A percentile compares a stretch with the other conserved stretches of the same genome.
These are phyloP conservation scores for Drosophila melanogaster DNA, from an alignment of 1,140 invertebrate species.

Conservation along the genomic window DNA sequence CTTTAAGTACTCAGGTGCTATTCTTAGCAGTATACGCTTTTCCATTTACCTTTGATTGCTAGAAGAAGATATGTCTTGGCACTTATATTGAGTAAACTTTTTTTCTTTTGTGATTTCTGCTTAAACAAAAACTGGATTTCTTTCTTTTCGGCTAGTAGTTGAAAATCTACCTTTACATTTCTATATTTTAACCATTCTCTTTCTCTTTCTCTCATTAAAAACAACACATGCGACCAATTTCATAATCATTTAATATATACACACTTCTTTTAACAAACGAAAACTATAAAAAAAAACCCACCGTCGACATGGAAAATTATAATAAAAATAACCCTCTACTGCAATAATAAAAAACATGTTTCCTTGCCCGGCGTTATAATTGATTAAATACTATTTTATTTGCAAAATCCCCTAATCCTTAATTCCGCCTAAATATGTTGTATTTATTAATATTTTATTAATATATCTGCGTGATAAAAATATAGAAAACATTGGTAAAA, in stretches of 20 bases:
- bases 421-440: too few species aligned
- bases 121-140: too few species aligned
- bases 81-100: too few species aligned
- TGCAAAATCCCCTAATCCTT: too few species aligned
- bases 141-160: too few species aligned
- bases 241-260: conserved; percentile 69
- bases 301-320: conserved; percentile 59
- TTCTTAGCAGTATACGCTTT: too few species aligned
- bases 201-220: conserved; percentile 52
- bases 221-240: conserved; percentile 66
- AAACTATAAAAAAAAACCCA: conserved; percentile 53
- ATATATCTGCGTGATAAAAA: conserved; percentile 35
- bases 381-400: conserved; percentile 10
- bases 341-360: conserved; percentile 22
- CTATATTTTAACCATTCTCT: conserved; percentile 25
- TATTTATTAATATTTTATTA: too few species aligned
- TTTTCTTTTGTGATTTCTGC: too few species aligned
- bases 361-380: neutral
- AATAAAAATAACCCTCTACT: conserved; percentile 36
- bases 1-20: too few species aligned
- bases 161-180: neutral
- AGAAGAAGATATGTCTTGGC: too few species aligned
- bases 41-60: too few species aligned
- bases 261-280: conserved; percentile 47
- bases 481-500: conserved; percentile 78